Conservation (phyloP, 2,113 vertebrate genomes). For the Neomonachus schauinslandi region DNA sequence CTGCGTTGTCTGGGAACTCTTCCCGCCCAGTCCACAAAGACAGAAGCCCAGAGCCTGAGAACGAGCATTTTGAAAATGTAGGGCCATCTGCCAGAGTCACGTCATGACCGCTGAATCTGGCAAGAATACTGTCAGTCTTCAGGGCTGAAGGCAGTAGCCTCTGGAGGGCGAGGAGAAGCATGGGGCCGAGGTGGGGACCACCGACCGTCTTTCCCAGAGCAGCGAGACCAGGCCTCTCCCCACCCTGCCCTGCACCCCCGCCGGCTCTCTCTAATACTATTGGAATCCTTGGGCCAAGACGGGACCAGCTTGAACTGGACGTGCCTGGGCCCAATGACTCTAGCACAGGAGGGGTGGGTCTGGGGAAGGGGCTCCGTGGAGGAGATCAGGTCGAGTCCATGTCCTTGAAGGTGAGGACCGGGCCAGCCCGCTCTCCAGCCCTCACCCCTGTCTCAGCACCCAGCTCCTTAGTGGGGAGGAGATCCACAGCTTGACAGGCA, state of each 20-base stretch:
- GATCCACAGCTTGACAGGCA: not conserved
- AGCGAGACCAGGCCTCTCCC: not conserved
- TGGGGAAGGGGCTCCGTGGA: not conserved
- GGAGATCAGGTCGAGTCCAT: not conserved
- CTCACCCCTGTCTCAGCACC: too few relatives aligned
- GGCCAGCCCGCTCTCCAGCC: not conserved
- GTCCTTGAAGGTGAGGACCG: too few relatives aligned
- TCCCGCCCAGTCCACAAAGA: not conserved
- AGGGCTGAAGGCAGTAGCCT: not conserved
- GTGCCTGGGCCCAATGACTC: fast-evolving
- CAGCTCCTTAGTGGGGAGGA: not conserved
- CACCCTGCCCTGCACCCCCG: not conserved
- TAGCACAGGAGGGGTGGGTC: too few relatives aligned
- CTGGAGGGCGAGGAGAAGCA: not conserved
- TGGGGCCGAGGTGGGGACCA: not conserved
- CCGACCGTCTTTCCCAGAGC: not conserved
- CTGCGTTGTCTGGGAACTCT: fast-evolving
- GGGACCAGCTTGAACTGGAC: not conserved
- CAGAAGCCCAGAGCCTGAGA: fast-evolving
- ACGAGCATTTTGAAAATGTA: not conserved
- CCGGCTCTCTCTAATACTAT: too few relatives aligned
- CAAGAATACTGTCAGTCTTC: fast-evolving
- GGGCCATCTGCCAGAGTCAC: fast-evolving
- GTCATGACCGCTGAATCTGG: fast-evolving
- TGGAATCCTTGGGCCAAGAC: too few relatives aligned